Evolutionary conservation across 2,888 invertebrate species (phyloP), one percentile per base, ranked within the genome.

Genomic region (Tachina fera): DNA sequence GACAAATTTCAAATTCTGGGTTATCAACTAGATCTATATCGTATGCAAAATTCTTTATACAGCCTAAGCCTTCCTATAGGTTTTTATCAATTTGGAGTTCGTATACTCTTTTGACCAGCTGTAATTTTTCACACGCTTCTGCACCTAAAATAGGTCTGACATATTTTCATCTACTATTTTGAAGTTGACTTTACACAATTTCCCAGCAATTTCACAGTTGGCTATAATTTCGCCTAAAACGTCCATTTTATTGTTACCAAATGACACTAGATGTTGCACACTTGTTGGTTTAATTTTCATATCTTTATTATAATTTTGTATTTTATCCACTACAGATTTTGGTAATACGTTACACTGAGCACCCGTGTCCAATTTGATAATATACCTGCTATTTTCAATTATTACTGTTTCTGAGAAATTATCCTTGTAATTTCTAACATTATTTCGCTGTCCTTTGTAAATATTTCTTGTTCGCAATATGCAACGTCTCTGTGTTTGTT

Each of bases 11-110:
- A 76, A 87, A 84, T 61, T 83, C 68, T 10, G 84, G 75, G 10
- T 86, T 86, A 8, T 84, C 67, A 0, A 83, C 47, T 10, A 87
- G 31, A 71, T 87, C 83, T 10, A 88, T 87, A 9, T 87, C 85
- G 41, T 88, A 87, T 22, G 60, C 67, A 67, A 75, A 86, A 67
- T 87, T 63, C 79, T 88, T 80, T 77, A 86, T 45, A 56, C 56
- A 65, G 2, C 19, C 19, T 10, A 19, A 65, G 9, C 65, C 75
- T 19, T 76, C 31, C 2, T 31, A 31, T 31, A 31, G 31, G 4
- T 31, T 31, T 31, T 31, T 31, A 31, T 31, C 31, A 31, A 31
- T 31, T 31, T 31, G 31, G 31, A 31, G 45, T 45, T 45, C 45
- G 11, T 45, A 11, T 11, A 45, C 45, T 45, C 53, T 19, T 16